A percentile compares a stretch with the other conserved stretches of the same genome.
Evolutionary conservation across 2,888 invertebrate genomes (phyloP).

Genomic region (Drosophila fulvimacula): DNA sequence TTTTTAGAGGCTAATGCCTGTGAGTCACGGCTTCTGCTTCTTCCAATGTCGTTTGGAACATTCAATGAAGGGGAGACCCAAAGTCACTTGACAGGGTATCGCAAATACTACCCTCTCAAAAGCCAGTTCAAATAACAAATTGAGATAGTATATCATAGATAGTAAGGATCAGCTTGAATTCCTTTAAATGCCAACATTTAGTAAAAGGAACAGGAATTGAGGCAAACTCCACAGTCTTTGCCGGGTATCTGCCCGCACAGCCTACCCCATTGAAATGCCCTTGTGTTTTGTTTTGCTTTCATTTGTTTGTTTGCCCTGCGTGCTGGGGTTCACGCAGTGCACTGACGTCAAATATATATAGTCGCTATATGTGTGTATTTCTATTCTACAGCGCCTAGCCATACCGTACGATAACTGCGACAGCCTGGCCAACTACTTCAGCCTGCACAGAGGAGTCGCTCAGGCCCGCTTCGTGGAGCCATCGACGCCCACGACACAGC

Average conservation of each 20-base stretch:
- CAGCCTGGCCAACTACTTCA: slow-evolving; percentile 81
- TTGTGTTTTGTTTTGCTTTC: slow-evolving; percentile 20
- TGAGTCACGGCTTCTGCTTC: slow-evolving; percentile 30
- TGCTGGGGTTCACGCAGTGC: slow-evolving; percentile 32
- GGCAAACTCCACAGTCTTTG: not conserved
- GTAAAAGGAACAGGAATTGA: not conserved
- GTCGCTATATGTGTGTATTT: slow-evolving; percentile 14
- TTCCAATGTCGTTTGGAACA: not conserved
- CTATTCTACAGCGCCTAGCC: slow-evolving; percentile 76
- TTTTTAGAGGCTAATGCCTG: not conserved
- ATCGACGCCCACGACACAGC: slow-evolving; percentile 57
- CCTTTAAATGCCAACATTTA: not conserved
- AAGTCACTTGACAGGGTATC: not conserved
- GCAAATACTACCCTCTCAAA: too few species aligned
- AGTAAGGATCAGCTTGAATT: not conserved
- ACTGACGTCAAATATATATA: slow-evolving; percentile 35
- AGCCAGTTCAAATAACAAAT: too few species aligned
- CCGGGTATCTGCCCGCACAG: slow-evolving; percentile 1
- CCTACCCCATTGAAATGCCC: not conserved
- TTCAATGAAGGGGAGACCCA: not conserved
- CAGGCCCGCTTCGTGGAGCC: slow-evolving; percentile 47
- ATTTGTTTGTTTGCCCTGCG: slow-evolving; percentile 7
- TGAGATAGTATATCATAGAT: not conserved
- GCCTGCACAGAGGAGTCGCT: slow-evolving; percentile 51
- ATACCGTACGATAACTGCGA: slow-evolving; percentile 75